A percentile compares a stretch with the other conserved stretches of the same genome.
phyloP scores from a whole-genome alignment of 2,888 invertebrate species.

The Helobdella robusta region DNA sequence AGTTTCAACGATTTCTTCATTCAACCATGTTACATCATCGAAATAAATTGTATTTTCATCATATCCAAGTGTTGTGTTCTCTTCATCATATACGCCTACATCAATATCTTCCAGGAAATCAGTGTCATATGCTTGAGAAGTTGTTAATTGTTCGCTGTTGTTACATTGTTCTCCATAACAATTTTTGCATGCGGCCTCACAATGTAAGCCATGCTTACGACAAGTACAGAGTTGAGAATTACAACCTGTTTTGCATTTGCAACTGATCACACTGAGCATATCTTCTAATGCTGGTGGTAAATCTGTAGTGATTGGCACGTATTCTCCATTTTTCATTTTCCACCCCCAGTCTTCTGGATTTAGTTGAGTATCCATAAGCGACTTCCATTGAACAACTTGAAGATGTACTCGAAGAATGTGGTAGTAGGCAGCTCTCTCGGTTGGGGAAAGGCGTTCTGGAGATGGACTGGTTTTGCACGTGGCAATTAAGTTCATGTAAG shows the following conservation, averaged over 20 bases:
- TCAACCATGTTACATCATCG: too few relatives aligned
- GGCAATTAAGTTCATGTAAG: conserved; percentile 10
- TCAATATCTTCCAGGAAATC: too few relatives aligned
- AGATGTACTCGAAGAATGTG: conserved; percentile 3
- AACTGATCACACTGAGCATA: not conserved
- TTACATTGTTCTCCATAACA: conserved; percentile 1
- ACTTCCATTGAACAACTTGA: conserved; percentile 12
- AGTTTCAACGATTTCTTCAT: too few relatives aligned
- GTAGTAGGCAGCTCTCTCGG: not conserved
- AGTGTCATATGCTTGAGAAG: too few relatives aligned
- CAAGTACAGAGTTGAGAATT: conserved; percentile 6
- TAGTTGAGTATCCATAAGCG: not conserved
- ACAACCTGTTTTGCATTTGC: conserved; percentile 12
- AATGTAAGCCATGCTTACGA: conserved; percentile 8
- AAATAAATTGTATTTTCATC: too few relatives aligned
- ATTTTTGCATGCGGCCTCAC: not conserved
- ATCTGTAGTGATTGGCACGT: not conserved
- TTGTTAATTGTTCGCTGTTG: too few relatives aligned
- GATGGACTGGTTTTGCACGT: not conserved
- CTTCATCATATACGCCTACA: too few relatives aligned
- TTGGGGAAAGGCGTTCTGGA: conserved; percentile 12
- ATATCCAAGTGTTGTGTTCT: too few relatives aligned
- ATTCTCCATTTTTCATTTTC: not conserved
- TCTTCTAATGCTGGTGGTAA: not conserved
- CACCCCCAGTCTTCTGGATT: not conserved